Evolutionary conservation across 2,888 invertebrate genomes (phyloP).

Genomic region (Hetaerina titia): DNA sequence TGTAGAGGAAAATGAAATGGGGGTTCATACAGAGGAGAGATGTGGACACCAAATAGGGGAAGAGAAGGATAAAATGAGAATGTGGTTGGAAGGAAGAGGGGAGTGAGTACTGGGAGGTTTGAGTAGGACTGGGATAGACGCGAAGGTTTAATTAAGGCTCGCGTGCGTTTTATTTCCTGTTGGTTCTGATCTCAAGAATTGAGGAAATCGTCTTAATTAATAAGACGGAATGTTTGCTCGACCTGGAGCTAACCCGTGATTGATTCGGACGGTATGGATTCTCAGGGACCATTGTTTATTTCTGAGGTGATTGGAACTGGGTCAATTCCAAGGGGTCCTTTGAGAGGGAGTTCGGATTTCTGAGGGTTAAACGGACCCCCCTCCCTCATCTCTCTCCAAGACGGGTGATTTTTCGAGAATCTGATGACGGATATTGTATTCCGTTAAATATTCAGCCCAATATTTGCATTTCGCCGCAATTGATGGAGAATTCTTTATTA

Average conservation of each 20-base stretch:
- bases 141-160: constrained; percentile 43
- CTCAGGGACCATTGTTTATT: constrained; percentile 50
- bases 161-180: constrained; percentile 10
- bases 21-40: too few relatives aligned
- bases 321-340: background rate
- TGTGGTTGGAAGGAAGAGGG: background rate
- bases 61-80: background rate
- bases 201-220: constrained; percentile 58
- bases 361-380: background rate
- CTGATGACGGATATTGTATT: background rate
- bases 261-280: constrained; percentile 37
- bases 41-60: background rate
- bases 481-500: background rate
- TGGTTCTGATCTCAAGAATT: constrained; percentile 19
- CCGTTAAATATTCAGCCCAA: constrained; percentile 13
- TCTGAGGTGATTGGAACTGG: constrained; percentile 49
- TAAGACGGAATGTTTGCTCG: constrained; percentile 51
- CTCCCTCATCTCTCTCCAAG: background rate
- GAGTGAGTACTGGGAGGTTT: background rate
- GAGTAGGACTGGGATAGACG: background rate
- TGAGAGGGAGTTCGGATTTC: background rate
- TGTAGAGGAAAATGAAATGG: background rate
- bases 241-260: constrained; percentile 26
- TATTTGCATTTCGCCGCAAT: constrained; percentile 33
- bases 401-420: background rate